A percentile compares a stretch with the other conserved stretches of the same genome.
These are phyloP conservation scores for Lepidurus couesii DNA, from an alignment of 1,140 invertebrate species.

Conservation along the genomic window DNA sequence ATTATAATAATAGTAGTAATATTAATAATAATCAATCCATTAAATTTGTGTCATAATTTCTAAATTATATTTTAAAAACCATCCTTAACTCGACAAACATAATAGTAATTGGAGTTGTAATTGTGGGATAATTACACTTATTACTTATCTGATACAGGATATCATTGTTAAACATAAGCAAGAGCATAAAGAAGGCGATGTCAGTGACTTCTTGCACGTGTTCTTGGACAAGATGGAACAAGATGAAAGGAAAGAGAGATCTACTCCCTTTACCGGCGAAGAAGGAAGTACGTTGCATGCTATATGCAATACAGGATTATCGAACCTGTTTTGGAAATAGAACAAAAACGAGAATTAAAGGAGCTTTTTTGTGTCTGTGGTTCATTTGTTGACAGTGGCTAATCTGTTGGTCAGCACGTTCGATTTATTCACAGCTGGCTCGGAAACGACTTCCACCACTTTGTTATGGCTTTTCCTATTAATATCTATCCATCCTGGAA, in stretches of 20 bases:
- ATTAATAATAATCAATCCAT: too few relatives aligned
- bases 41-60: too few relatives aligned
- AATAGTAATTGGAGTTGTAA: too few relatives aligned
- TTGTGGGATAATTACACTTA: neutral
- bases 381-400: neutral
- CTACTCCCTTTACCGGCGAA: neutral
- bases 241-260: constrained; percentile 3
- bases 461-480: constrained; percentile 43
- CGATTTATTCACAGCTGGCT: constrained; percentile 30
- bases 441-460: constrained; percentile 43
- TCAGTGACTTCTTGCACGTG: constrained; percentile 31
- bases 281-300: neutral
- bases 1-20: too few relatives aligned
- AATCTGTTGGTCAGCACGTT: neutral
- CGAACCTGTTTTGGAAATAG: too few relatives aligned
- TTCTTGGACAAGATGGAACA: constrained; percentile 30
- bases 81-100: too few relatives aligned
- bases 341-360: too few relatives aligned
- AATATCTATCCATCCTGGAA: constrained; percentile 41
- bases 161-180: constrained; percentile 27
- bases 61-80: too few relatives aligned
- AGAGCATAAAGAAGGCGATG: neutral
- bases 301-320: too few relatives aligned
- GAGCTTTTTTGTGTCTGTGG: neutral
- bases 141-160: neutral